Base-by-base conservation (phyloP, 2,888 invertebrate genomes). In the Gymnoscelis rufifasciata region DNA sequence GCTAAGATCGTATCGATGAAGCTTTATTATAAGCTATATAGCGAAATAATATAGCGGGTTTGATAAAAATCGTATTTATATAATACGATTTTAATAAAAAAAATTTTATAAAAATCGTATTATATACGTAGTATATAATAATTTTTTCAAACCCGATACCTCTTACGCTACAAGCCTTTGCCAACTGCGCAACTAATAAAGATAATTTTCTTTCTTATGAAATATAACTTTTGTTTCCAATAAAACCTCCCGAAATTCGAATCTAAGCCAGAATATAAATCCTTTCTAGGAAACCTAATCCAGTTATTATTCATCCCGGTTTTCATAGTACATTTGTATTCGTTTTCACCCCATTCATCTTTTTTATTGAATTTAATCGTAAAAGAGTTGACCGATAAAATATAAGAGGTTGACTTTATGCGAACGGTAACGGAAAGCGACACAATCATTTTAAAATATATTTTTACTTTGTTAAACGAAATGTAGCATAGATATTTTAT, bases 311-410 rank as follows among this genome's bases (percentile, higher is more conserved):
- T 30, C 40, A 39, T 42, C 37, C 50, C 40, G 41, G 54, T 60
- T 67, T 60, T 67, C 68, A 73, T 69, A 66, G 57, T 57, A 60
- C 58, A 71, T 74, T 73, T 68, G 67, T 74, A 74, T 71, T 70
- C 62, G 42, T 54, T 66, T 66, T 62, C 64, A 59, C 64, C 52
- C 60, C 62, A 64, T 71, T 68, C 65, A 59, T 60, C 61, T 58
- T 57, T 60, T 59, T 63, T 59, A 59, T 57, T 57, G 57, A 59
- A 59, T 58, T 59, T 54, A 60, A 62, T 59, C 40, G 57, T 43
- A 54, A 51, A 52, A 52, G 51, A 54, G 58, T 57, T 52, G 50
- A 52, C 52, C 47, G 52, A 56, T 58, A 60, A 56, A 61, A 59
- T 54, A 52, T 43, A 51, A 53, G 52, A 52, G 55, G 51, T 52